Evolutionary conservation across 2,797 vertebrate species (phyloP), one percentile per base, ranked within the genome.

Genomic region (Halcyon smyrnensis): DNA sequence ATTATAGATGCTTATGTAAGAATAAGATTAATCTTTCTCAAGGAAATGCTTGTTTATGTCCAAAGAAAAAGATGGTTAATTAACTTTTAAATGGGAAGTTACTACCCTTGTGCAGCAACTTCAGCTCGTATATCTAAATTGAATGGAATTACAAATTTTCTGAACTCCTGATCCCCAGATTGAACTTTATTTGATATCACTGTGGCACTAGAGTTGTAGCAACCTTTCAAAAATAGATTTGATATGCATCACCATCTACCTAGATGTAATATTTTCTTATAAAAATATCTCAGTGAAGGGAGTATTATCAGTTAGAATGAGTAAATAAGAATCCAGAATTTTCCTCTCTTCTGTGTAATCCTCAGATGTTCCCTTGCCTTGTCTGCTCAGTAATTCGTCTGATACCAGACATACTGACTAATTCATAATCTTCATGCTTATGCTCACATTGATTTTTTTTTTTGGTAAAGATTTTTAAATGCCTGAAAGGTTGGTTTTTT

Each of bases 81-180:
- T 19, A 78, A 17, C 4, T 70, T 76, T 3, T 56, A 77, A 83
- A 71, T 68, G 16, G 71, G 4, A 18, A 78, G 68, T 43, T 80
- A 77, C 69, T 81, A 57, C 8, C 7, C 4, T 36, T 46, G 3
- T 27, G 9, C 15, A 57, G 80, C 54, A 86, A 20, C 4, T 68
- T 84, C 15, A 41, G 2, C 5, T 67, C 0, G 0, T 37, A 25
- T 41, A 15, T 39, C 34, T 87, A 77, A 57, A 62, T 0, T n/a
- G 18, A 73, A 76, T 1, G 16, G 39, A 71, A 39, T 77, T 36
- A 56, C 12, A 71, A 76, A 68, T 64, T 64, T 68, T 5, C 74
- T 46, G 5, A 41, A 56, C 9, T 30, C 5, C 32, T 32, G 1
- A 71, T 45, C 3, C 9, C 4, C 4, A 60, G 8, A 59, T 0